Evolutionary conservation across 2,888 invertebrate species (phyloP), one percentile per base, ranked within the genome.

Genomic region (Tridacna crocea): DNA sequence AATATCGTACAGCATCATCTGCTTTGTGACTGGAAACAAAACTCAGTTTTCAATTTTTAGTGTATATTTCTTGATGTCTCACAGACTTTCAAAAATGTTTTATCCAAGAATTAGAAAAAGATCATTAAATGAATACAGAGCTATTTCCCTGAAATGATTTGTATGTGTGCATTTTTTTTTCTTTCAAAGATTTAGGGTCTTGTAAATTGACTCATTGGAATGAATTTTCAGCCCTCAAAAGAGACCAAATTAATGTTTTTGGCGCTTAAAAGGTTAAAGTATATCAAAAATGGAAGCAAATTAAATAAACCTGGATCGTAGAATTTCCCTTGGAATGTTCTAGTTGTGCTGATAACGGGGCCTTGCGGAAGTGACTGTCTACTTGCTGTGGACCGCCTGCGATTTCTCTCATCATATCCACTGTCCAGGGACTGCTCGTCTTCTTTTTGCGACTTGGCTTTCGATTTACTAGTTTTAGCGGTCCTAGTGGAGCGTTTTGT

Each of bases 1-100:
- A 60, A 85, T 82, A 48, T 85, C 85, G 51, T 80, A 85, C 27
- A 85, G 24, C 85, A 85, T 85, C n/a, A 85, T 80, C 58, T 85
- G 85, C 46, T 85, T 85, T 6, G 85, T 82, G 19, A 80, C 85
- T 85, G 68, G 17, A 83, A 74, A 6, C 13, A 63, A 19, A 24
- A 63, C 19, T 55, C 8, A 36, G 36, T 36, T 36, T 36, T 36
- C n/a, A n/a, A n/a, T 36, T 36, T 36, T 2, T 4, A 36, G 36
- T 4, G 36, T 36, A 36, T 36, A 2, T 36, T 36, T 36, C 36
- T 36, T 36, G 36, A 36, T 2, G 36, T 36, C 36, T 36, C 8
- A 4, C 36, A 36, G 36, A 36, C n/a, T n/a, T n/a, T n/a, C n/a
- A n/a, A n/a, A n/a, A n/a, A n/a, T n/a, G n/a, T n/a, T n/a, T n/a